phyloP scores from a whole-genome alignment of 2,888 invertebrate genomes.

The Noctua fimbriata region DNA sequence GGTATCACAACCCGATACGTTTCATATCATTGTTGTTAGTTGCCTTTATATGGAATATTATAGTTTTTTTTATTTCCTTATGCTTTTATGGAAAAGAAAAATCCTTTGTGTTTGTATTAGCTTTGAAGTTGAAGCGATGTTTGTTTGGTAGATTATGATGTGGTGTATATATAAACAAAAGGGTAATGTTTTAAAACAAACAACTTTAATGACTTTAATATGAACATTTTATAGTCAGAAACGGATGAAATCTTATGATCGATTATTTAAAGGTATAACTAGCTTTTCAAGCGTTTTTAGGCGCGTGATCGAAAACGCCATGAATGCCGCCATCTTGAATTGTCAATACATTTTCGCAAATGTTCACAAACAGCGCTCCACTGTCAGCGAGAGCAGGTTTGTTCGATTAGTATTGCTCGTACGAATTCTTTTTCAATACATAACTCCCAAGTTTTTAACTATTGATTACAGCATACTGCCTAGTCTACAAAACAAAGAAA shows the following conservation, averaged over 20 bases:
- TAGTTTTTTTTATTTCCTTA: conserved; percentile 42
- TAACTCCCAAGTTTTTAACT: no score
- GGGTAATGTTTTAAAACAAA: background rate
- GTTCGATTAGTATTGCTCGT: background rate
- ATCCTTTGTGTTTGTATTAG: background rate
- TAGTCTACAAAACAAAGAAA: background rate
- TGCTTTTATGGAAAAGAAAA: conserved; percentile 1
- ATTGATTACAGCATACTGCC: background rate
- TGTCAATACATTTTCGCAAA: background rate
- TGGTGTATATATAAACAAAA: background rate
- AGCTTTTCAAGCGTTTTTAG: background rate
- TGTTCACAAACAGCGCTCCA: background rate
- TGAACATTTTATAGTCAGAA: background rate
- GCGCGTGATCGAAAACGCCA: background rate
- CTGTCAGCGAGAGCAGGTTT: background rate
- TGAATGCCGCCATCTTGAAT: background rate
- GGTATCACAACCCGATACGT: conserved; percentile 38
- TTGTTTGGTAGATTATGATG: background rate
- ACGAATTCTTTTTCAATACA: no score
- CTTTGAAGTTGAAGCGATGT: background rate
- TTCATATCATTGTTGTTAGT: conserved; percentile 20
- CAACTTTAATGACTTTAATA: background rate
- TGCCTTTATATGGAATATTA: conserved; percentile 13
- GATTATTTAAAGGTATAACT: background rate
- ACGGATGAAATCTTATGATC: background rate